These are phyloP conservation scores for Agonopterix alstromeriana DNA, from an alignment of 2,888 invertebrate genomes.

Conservation along the genomic window DNA sequence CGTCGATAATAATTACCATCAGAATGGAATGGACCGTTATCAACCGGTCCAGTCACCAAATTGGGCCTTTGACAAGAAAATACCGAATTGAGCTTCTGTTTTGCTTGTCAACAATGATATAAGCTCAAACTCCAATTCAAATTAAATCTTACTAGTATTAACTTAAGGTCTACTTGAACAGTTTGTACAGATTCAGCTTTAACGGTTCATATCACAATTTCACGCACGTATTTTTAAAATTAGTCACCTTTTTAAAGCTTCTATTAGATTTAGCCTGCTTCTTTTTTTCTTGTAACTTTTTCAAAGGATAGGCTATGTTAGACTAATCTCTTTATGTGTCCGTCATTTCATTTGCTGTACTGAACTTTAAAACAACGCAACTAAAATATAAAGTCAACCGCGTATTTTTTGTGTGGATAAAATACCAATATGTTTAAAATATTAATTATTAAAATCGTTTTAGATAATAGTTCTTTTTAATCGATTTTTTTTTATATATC, in stretches of 20 bases:
- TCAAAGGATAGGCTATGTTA: no score
- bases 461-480: no score
- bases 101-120: constrained; percentile 8
- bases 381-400: no score
- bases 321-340: no score
- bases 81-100: constrained; percentile 7
- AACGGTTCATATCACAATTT: constrained; percentile 5
- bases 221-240: constrained; percentile 9
- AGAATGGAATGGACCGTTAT: constrained; percentile 2
- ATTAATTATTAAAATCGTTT: no score
- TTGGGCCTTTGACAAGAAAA: constrained; percentile 10
- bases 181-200: background rate
- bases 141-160: background rate
- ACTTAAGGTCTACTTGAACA: background rate
- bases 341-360: no score
- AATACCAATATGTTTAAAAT: no score
- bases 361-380: no score
- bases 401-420: no score
- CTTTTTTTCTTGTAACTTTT: background rate
- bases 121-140: background rate
- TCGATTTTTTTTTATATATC: no score
- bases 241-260: constrained; percentile 1
- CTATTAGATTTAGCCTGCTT: background rate
- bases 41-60: constrained; percentile 6
- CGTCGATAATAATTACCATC: no score